Evolutionary conservation across 2,113 vertebrate genomes (phyloP).

Genomic region (Shinisaurus crocodilurus): DNA sequence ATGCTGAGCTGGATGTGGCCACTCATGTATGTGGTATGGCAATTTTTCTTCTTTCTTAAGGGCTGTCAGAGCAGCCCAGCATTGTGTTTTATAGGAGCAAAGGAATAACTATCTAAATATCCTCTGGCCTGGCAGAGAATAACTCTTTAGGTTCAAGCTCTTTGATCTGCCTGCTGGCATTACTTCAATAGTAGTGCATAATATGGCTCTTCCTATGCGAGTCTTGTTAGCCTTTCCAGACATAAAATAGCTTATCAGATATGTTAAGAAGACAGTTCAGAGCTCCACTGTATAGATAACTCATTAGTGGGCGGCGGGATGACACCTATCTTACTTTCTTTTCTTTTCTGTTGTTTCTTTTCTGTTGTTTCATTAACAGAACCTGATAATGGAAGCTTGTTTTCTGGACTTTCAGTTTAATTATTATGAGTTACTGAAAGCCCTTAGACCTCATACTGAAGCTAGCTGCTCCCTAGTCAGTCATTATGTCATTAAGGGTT

Average conservation of each 20-base stretch:
- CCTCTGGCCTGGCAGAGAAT: not conserved
- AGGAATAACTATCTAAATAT: not conserved
- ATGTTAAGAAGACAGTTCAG: not conserved
- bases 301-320: no score
- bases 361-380: conserved; percentile 9
- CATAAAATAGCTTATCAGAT: not conserved
- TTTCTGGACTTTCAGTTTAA: conserved; percentile 35
- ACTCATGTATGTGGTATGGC: not conserved
- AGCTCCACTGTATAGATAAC: not conserved
- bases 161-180: not conserved
- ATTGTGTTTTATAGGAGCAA: not conserved
- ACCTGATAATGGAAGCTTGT: not conserved
- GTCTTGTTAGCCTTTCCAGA: not conserved
- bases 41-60: not conserved
- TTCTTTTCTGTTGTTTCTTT: conserved; percentile 9
- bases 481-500: conserved; percentile 7
- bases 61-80: not conserved
- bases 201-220: not conserved
- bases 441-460: not conserved
- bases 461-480: not conserved
- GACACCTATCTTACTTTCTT: accelerated
- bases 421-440: conserved; percentile 37
- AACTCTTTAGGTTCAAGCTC: not conserved
- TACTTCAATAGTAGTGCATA: not conserved
- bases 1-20: not conserved